Conservation (phyloP, 37 sponge, comb jelly and placozoan species). For the Cladorhizidae sp. region DNA sequence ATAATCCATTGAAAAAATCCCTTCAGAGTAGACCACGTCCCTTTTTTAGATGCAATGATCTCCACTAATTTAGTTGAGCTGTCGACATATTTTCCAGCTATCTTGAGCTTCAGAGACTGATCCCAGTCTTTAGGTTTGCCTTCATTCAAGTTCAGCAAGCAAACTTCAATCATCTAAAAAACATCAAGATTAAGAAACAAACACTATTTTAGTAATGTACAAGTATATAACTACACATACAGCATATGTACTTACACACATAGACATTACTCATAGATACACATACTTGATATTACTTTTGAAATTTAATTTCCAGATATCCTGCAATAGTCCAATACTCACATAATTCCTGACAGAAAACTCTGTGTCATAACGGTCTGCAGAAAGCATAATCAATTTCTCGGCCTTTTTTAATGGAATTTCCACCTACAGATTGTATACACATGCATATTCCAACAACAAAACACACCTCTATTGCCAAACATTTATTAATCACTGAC, state of each 20-base stretch:
- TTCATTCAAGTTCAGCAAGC: conserved; percentile 73
- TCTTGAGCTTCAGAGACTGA: conserved; percentile 44
- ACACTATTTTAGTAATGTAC: background rate
- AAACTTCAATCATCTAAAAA: conserved; percentile 74
- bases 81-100: conserved; percentile 58
- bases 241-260: background rate
- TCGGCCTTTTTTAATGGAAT: conserved; percentile 75
- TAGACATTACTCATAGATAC: background rate
- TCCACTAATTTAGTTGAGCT: conserved; percentile 44
- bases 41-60: conserved; percentile 50
- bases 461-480: background rate
- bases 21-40: conserved; percentile 68
- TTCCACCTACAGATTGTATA: conserved; percentile 49
- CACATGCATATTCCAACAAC: background rate
- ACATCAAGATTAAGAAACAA: background rate
- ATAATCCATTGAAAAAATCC: conserved; percentile 80
- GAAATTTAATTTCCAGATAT: background rate
- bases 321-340: background rate
- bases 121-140: conserved; percentile 77
- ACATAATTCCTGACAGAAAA: conserved; percentile 68
- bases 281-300: background rate
- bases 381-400: conserved; percentile 73
- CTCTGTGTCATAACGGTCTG: conserved; percentile 77
- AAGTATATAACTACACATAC: background rate
- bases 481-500: conserved; percentile 27